Percentiles rank a stretch among this genome's conserved stretches.
Evolutionary conservation across 2,888 invertebrate species (phyloP).

Genomic region (Ormyrus pomaceus): DNA sequence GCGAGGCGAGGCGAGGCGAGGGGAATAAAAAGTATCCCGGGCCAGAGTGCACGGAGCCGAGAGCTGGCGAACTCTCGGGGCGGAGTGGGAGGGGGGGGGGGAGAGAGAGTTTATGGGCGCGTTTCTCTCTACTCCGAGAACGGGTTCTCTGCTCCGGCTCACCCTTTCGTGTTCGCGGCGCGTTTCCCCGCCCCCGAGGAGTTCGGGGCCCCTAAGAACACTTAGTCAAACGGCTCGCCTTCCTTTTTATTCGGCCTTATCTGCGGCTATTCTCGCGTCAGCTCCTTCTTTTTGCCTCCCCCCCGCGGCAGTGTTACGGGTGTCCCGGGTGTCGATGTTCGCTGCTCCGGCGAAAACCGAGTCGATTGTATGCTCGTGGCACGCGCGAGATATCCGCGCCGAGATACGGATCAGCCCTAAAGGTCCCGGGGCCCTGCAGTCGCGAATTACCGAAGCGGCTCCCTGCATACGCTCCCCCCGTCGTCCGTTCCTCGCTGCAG

Average conservation of each 20-base stretch:
- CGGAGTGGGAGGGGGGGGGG: neutral
- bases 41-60: neutral
- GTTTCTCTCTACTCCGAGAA: conserved; percentile 4
- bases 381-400: conserved; percentile 38
- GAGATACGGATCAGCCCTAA: conserved; percentile 49
- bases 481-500: neutral
- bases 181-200: conserved; percentile 41
- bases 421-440: conserved; percentile 19
- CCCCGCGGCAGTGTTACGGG: neutral
- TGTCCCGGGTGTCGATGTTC: conserved; percentile 31
- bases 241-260: conserved; percentile 34
- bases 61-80: neutral
- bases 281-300: neutral
- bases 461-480: conserved; percentile 48
- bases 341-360: conserved; percentile 35
- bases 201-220: conserved; percentile 25
- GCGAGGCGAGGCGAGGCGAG: neutral
- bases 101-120: conserved; percentile 40
- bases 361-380: conserved; percentile 39
- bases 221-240: conserved; percentile 43
- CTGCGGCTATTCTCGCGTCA: neutral
- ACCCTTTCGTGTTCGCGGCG: conserved; percentile 50
- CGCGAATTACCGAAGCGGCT: conserved; percentile 54
- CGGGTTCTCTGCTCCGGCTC: conserved; percentile 21
- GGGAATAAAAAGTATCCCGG: conserved; percentile 10